phyloP scores from a whole-genome alignment of 2,797 vertebrate genomes.

The Myotis vivesi region DNA sequence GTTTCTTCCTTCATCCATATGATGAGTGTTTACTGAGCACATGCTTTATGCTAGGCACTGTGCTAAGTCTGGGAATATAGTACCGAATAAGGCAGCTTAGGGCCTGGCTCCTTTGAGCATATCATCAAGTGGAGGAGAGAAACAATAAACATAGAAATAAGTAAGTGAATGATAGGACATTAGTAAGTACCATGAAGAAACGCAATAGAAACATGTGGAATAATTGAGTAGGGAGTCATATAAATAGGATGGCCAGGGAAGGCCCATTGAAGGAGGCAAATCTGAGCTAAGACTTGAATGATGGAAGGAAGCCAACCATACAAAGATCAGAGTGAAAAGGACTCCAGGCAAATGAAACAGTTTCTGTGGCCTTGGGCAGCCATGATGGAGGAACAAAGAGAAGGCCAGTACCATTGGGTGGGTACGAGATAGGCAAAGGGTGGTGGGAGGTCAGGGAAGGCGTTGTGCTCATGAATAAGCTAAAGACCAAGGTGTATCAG shows the following conservation, averaged over 20 bases:
- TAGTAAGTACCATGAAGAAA: neutral
- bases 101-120: neutral
- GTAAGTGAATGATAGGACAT: neutral
- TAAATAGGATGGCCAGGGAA: neutral
- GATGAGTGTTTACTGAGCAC: neutral
- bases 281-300: neutral
- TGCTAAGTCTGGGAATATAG: neutral
- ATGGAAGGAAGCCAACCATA: fast-evolving
- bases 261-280: neutral
- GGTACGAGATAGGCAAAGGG: neutral
- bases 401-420: neutral
- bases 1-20: neutral
- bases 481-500: neutral
- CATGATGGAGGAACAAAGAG: neutral
- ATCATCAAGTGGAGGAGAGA: neutral
- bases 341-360: neutral
- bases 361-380: neutral
- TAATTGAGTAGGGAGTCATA: neutral
- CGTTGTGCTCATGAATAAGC: neutral
- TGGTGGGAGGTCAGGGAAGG: neutral
- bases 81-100: neutral
- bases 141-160: neutral
- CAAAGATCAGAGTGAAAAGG: neutral
- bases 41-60: neutral
- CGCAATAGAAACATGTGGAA: neutral